Evolutionary conservation across 2,888 invertebrate genomes (phyloP).

Genomic region (Notodonta ziczac): DNA sequence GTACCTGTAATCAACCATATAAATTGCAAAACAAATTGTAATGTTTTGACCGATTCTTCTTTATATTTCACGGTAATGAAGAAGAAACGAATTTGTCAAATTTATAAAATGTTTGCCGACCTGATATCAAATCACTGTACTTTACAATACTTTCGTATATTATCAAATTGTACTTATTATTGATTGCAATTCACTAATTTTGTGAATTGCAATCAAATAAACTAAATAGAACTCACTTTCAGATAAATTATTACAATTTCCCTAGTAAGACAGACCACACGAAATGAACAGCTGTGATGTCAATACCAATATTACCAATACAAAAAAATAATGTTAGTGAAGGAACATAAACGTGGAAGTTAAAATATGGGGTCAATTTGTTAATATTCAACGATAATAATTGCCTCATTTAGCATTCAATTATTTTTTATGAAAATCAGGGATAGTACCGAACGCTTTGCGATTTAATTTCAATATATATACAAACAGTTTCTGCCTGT

Average conservation of each 20-base stretch:
- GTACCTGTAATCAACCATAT: conserved; percentile 64
- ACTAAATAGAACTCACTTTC: conserved; percentile 75
- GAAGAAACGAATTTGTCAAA: conserved; percentile 67
- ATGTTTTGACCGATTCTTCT: conserved; percentile 54
- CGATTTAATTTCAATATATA: no score
- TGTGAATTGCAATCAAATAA: conserved; percentile 31
- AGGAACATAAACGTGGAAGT: background rate
- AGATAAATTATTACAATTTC: conserved; percentile 73
- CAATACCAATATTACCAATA: conserved; percentile 68
- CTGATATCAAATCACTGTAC: conserved; percentile 49
- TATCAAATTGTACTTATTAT: conserved; percentile 40
- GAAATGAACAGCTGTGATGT: conserved; percentile 84
- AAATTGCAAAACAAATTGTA: conserved; percentile 46
- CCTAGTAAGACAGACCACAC: conserved; percentile 70
- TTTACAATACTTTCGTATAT: conserved; percentile 36
- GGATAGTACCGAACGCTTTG: no score
- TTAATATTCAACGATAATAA: no score
- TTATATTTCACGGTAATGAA: conserved; percentile 69
- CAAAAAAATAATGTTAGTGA: background rate
- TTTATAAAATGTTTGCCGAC: conserved; percentile 63
- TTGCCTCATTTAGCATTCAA: no score
- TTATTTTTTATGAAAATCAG: no score
- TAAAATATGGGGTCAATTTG: no score
- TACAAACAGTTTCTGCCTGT: no score
- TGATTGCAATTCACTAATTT: conserved; percentile 42